Conservation (phyloP, 53 echinoderm and acorn worm species). For the Echinometra lucunter region DNA sequence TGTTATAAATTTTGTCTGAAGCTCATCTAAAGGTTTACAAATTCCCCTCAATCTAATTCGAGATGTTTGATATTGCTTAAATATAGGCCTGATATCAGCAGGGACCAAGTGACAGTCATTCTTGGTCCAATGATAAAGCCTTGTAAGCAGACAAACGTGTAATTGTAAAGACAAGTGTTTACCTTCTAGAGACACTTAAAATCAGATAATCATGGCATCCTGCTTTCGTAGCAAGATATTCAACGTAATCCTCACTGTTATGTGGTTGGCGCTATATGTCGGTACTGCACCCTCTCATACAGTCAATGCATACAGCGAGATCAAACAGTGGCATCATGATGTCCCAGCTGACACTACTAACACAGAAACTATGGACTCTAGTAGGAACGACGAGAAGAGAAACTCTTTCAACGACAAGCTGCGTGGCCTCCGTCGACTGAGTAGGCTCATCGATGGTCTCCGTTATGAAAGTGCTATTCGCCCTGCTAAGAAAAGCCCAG, state of each 20-base stretch:
- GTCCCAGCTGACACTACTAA: not conserved
- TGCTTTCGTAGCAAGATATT: not conserved
- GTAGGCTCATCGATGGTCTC: not conserved
- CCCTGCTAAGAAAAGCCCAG: conserved; percentile 1
- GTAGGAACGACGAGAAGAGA: not conserved
- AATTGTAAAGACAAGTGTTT: not conserved
- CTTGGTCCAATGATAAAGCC: not conserved
- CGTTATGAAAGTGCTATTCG: not conserved
- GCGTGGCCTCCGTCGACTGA: conserved; percentile 1
- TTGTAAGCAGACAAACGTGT: not conserved
- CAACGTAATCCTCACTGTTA: not conserved
- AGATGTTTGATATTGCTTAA: not conserved
- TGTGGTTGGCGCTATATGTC: not conserved
- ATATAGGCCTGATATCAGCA: not conserved
- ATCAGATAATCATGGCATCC: not conserved
- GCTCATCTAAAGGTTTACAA: not conserved
- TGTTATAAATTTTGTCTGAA: too few species aligned
- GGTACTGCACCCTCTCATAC: not conserved
- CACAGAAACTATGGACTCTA: not conserved
- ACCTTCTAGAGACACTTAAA: not conserved
- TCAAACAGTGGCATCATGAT: not conserved
- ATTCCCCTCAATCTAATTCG: not conserved
- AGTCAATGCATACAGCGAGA: not conserved
- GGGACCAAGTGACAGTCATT: not conserved
- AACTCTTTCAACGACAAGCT: not conserved